phyloP scores from a whole-genome alignment of 2,888 invertebrate species.

The Syritta pipiens region DNA sequence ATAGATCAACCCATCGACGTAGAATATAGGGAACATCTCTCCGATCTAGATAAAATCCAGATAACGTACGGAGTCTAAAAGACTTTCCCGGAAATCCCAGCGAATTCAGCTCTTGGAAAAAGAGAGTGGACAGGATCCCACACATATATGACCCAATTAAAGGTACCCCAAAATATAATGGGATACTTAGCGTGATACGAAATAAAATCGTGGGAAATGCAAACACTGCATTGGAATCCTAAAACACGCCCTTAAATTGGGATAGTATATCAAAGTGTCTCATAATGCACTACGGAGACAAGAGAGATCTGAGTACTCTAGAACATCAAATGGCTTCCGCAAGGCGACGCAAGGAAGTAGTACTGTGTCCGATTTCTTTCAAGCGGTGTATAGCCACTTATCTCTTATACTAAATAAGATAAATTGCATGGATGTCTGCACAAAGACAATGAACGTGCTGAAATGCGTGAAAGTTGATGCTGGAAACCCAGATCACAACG shows the following conservation, averaged over 20 bases:
- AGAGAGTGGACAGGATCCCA: neutral
- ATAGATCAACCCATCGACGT: neutral
- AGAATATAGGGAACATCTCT: neutral
- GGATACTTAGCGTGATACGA: neutral
- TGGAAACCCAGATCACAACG: conserved; percentile 39
- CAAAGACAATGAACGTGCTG: no score
- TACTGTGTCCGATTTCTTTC: no score
- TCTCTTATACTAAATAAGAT: neutral
- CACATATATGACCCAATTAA: neutral
- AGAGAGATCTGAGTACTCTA: neutral
- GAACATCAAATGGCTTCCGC: neutral
- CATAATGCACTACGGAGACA: neutral
- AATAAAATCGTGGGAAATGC: neutral
- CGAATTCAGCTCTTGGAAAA: conserved; percentile 6
- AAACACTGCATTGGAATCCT: conserved; percentile 69
- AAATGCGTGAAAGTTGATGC: no score
- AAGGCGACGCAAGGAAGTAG: no score
- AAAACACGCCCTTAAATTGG: neutral
- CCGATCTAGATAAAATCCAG: neutral
- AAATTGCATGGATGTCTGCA: neutral
- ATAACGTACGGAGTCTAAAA: neutral
- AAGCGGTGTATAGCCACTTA: no score
- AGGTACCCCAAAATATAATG: neutral
- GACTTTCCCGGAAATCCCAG: neutral
- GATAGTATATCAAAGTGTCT: neutral